phyloP scores from a whole-genome alignment of 2,797 vertebrate species.

The Myioborus melanocephalus region DNA sequence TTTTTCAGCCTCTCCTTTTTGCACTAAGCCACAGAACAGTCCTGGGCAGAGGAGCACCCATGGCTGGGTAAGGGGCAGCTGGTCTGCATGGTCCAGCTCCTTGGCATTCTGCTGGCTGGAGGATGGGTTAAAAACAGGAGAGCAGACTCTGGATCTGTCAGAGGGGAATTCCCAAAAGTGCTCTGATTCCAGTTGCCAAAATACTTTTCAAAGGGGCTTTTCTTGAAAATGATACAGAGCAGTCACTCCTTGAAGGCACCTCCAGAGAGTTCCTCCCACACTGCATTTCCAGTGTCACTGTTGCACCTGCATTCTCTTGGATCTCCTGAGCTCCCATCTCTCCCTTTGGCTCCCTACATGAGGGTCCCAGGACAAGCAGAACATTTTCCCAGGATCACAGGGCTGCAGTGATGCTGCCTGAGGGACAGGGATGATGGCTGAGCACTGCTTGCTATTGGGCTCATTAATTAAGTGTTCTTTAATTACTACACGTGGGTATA shows the following conservation, averaged over 20 bases:
- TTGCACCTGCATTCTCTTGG: background rate
- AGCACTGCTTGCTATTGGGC: background rate
- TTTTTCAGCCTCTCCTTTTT: background rate
- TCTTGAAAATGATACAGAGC: background rate
- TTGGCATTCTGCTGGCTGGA: background rate
- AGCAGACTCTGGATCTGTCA: background rate
- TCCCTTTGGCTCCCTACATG: background rate
- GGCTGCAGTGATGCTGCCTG: background rate
- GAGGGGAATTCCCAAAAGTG: background rate
- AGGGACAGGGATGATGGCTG: background rate
- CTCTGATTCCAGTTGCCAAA: background rate
- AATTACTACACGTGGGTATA: background rate
- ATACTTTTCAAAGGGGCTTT: background rate
- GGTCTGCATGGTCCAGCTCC: background rate
- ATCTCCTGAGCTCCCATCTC: background rate
- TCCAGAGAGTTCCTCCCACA: background rate
- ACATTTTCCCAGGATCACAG: fast-evolving
- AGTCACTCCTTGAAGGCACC: background rate
- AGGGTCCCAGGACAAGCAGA: background rate
- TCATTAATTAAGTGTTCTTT: background rate
- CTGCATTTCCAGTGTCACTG: background rate
- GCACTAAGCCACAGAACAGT: background rate
- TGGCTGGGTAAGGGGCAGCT: background rate
- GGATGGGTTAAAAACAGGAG: background rate
- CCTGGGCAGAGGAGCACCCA: fast-evolving